These are phyloP conservation scores for Volucella zonaria DNA, from an alignment of 2,888 invertebrate genomes.

Conservation along the genomic window DNA sequence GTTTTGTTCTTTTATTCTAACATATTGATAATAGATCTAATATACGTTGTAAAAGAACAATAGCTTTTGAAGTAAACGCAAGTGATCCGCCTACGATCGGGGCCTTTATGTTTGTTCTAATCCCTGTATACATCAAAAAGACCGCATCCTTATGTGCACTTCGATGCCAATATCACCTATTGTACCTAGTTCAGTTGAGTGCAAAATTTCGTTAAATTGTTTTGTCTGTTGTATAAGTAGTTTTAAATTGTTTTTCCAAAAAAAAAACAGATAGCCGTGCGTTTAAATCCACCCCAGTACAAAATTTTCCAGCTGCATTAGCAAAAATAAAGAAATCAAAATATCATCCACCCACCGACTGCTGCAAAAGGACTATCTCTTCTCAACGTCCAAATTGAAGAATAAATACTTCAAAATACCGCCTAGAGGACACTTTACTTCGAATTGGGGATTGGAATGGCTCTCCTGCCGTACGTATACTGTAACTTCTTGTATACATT, in stretches of 20 bases:
- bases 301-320: slow-evolving; percentile 68
- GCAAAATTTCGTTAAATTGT: slow-evolving; percentile 31
- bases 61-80: background rate
- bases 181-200: slow-evolving; percentile 42
- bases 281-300: slow-evolving; percentile 44
- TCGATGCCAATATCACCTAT: slow-evolving; percentile 23
- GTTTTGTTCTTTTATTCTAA: too few species aligned
- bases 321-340: slow-evolving; percentile 69
- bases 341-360: slow-evolving; percentile 45
- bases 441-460: slow-evolving; percentile 16
- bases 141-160: slow-evolving; percentile 4
- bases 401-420: slow-evolving; percentile 68
- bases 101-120: background rate
- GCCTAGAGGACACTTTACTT: slow-evolving; percentile 55
- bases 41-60: background rate
- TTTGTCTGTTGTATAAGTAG: slow-evolving; percentile 7
- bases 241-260: slow-evolving; percentile 57
- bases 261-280: slow-evolving; percentile 28
- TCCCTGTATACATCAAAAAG: slow-evolving; percentile 7
- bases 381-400: slow-evolving; percentile 58
- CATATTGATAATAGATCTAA: too few species aligned
- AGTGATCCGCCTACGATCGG: slow-evolving; percentile 8
- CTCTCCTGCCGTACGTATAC: slow-evolving; percentile 9
- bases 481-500: background rate
- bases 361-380: slow-evolving; percentile 10